Evolutionary conservation across 2,797 vertebrate species (phyloP).

Genomic region (Sebastes kiyomatsui): DNA sequence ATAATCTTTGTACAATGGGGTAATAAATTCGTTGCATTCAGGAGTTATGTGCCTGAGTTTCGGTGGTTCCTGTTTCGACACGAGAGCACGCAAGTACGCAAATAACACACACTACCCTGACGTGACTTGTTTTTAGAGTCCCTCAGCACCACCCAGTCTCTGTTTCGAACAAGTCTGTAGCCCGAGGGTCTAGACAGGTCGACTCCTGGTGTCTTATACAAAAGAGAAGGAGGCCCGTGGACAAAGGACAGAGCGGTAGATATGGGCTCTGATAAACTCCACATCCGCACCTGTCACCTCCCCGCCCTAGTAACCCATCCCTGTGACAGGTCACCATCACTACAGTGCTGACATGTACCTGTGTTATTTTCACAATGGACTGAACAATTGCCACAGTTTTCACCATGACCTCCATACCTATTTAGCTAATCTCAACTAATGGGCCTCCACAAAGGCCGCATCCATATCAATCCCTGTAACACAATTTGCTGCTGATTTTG

Average conservation of each 20-base stretch:
- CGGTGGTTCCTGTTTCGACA: constrained; percentile 32
- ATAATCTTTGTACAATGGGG: background rate
- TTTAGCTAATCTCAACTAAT: constrained; percentile 12
- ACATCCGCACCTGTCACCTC: constrained; percentile 40
- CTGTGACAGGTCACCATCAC: background rate
- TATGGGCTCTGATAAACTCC: constrained; percentile 36
- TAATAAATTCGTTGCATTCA: constrained; percentile 22
- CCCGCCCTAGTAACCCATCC: constrained; percentile 5
- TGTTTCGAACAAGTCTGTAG: constrained; percentile 48
- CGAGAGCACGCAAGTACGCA: background rate
- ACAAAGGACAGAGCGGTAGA: constrained; percentile 31
- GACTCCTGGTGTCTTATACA: constrained; percentile 57
- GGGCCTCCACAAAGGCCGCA: background rate
- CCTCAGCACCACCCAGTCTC: constrained; percentile 45
- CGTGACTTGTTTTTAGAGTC: constrained; percentile 19
- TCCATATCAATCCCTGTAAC: background rate
- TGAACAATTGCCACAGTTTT: constrained; percentile 13
- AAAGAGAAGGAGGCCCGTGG: constrained; percentile 29
- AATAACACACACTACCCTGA: constrained; percentile 4
- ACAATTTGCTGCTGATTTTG: background rate
- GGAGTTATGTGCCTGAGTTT: background rate
- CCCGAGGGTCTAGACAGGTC: constrained; percentile 66
- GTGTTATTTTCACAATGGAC: background rate
- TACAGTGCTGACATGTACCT: background rate
- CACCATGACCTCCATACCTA: constrained; percentile 8